A percentile compares a stretch with the other conserved stretches of the same genome.
phyloP scores from a whole-genome alignment of 2,888 invertebrate genomes.

The Stegana nigrithorax region DNA sequence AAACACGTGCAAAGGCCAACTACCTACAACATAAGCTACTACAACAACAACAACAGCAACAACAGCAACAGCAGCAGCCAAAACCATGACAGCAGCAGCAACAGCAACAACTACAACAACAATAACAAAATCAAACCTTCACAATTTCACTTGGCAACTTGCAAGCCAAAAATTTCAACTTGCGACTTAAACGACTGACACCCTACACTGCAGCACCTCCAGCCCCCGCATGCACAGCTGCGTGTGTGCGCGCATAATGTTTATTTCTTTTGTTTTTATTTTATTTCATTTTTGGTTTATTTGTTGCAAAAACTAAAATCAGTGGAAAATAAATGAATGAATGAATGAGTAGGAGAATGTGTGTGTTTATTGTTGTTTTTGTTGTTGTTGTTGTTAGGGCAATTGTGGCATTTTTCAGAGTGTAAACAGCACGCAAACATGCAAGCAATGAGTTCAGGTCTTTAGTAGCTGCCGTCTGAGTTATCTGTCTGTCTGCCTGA shows the following conservation, averaged over 20 bases:
- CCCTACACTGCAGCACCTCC: no score
- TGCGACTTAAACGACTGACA: not conserved
- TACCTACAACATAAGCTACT: no score
- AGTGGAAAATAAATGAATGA: no score
- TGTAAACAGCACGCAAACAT: not conserved
- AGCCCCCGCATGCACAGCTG: not conserved
- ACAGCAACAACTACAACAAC: conserved; percentile 9
- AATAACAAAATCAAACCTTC: conserved; percentile 3
- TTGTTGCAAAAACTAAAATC: no score
- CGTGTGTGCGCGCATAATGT: not conserved
- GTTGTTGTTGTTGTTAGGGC: no score
- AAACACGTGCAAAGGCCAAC: conserved; percentile 51
- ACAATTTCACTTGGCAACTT: conserved; percentile 12
- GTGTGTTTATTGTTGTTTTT: no score
- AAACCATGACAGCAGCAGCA: no score
- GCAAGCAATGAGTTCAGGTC: not conserved
- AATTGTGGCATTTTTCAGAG: not conserved
- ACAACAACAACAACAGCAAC: conserved; percentile 10
- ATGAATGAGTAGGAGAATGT: no score
- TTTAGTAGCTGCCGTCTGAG: no score
- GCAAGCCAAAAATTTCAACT: not conserved
- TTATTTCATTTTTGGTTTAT: no score
- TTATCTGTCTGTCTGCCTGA: no score
- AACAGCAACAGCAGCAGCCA: conserved; percentile 7
- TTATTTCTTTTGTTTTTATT: no score